A percentile compares a stretch with the other conserved stretches of the same genome.
phyloP scores from a whole-genome alignment of 2,113 vertebrate species.

The Burhinus bistriatus region DNA sequence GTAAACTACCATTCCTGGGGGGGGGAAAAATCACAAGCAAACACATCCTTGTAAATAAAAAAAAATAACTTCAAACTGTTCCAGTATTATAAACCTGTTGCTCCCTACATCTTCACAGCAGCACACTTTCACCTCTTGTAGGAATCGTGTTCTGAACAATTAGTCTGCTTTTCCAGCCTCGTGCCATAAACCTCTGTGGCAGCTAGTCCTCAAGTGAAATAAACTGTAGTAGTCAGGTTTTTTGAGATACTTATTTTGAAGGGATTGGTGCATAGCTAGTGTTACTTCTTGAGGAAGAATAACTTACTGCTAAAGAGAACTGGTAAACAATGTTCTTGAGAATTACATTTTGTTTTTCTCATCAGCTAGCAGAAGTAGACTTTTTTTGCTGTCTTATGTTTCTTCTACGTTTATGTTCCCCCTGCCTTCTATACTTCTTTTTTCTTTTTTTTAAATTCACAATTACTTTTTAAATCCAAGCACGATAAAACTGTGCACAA shows the following conservation, averaged over 20 bases:
- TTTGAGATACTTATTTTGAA: neutral
- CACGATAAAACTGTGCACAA: neutral
- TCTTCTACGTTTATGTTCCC: neutral
- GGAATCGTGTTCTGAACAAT: neutral
- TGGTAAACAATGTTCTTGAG: neutral
- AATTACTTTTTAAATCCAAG: neutral
- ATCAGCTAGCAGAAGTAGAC: neutral
- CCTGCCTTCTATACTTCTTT: neutral
- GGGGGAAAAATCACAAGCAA: fast-evolving
- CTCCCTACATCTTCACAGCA: neutral
- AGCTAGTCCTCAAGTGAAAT: neutral
- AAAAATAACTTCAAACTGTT: neutral
- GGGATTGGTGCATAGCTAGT: neutral
- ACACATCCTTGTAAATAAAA: neutral
- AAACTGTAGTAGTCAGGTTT: neutral
- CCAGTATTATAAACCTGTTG: neutral
- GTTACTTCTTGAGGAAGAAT: neutral
- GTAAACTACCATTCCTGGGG: neutral
- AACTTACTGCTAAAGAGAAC: neutral
- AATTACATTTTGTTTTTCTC: neutral
- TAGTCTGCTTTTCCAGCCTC: neutral
- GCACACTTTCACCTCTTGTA: neutral
- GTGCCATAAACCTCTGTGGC: neutral
- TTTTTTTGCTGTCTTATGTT: neutral
- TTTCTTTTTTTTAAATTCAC: neutral